A percentile compares a stretch with the other conserved stretches of the same genome.
These are phyloP conservation scores for Cyphomyrus plagiostoma DNA, from an alignment of 2,113 vertebrate genomes.

Conservation along the genomic window DNA sequence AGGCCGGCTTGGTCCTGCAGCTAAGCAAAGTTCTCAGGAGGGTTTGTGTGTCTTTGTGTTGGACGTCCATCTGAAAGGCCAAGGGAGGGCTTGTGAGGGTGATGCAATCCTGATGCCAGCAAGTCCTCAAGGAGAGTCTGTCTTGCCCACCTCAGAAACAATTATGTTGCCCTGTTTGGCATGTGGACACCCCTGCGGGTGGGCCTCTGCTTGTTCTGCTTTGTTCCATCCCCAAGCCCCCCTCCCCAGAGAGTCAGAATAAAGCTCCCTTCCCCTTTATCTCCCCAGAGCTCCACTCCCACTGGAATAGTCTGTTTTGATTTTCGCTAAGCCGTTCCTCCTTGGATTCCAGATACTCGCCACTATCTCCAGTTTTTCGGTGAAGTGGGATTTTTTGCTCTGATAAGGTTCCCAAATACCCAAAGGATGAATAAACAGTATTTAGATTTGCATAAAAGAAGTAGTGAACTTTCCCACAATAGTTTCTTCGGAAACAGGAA, in stretches of 20 bases:
- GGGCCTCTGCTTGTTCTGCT: background rate
- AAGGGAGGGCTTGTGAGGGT: background rate
- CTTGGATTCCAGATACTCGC: background rate
- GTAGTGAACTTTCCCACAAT: constrained; percentile 3
- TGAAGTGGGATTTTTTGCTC: constrained; percentile 16
- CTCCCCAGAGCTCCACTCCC: background rate
- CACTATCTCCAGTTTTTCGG: constrained; percentile 3
- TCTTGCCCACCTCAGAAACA: background rate
- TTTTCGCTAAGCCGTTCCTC: constrained; percentile 15
- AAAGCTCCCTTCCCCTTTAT: background rate
- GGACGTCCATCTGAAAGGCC: background rate
- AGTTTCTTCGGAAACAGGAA: background rate
- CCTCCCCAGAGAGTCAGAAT: background rate
- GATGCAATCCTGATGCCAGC: background rate
- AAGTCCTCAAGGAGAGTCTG: background rate
- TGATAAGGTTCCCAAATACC: constrained; percentile 18
- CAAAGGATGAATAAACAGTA: constrained; percentile 10
- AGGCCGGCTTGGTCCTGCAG: background rate
- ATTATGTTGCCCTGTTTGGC: background rate
- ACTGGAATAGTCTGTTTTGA: constrained; percentile 8
- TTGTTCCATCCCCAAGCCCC: background rate
- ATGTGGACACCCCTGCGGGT: background rate
- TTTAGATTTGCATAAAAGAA: constrained; percentile 9
- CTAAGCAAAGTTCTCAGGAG: background rate
- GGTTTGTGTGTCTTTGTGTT: background rate